Evolutionary conservation across 2,113 vertebrate genomes (phyloP), one percentile per base, ranked within the genome.

Genomic region (Gorsachius goisagi): DNA sequence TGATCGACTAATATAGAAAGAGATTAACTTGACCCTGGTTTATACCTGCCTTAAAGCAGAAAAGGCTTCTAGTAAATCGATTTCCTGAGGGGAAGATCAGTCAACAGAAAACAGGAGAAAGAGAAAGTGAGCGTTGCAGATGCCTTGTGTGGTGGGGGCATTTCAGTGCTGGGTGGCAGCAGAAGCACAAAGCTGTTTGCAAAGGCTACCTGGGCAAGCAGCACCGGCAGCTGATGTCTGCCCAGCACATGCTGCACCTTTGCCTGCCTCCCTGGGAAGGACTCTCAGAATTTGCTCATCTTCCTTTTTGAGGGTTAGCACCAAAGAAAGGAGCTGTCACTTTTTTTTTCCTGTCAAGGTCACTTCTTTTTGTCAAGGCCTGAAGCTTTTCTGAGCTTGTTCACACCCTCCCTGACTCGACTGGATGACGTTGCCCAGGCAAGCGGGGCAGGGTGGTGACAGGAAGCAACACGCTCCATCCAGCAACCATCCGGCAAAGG

Each of bases 91-190:
- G 39, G 41, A 66, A 78, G 37, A 27, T 73, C 67, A 4, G 27
- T 11, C 45, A 68, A 11, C 9, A 68, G 55, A 12, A 35, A 41
- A 53, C 37, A 41, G 53, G 39, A 22, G 19, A 35, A n/a, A 52
- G 28, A 35, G 37, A 15, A 73, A 32, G 22, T 3, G 15, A 22
- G 33, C 3, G 2, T 18, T 9, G 22, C 47, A 15, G 62, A 9
- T 5, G 24, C 1, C 8, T 9, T 4, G 35, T 14, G 62, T 0
- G 2, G 15, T 3, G 24, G 47, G 71, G 33, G 59, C 37, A 1
- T 13, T 4, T 4, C 17, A 8, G 37, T 44, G 68, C 33, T 7
- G 35, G 47, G 50, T 19, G 15, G 49, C 56, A 49, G 72, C 0
- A 24, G 41, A 11, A 55, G 50, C 49, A 27, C n/a, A 32, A 6